Percentiles rank a stretch among this genome's conserved stretches.
phyloP scores from a whole-genome alignment of 2,797 vertebrate genomes.

The Discoglossus pictus region DNA sequence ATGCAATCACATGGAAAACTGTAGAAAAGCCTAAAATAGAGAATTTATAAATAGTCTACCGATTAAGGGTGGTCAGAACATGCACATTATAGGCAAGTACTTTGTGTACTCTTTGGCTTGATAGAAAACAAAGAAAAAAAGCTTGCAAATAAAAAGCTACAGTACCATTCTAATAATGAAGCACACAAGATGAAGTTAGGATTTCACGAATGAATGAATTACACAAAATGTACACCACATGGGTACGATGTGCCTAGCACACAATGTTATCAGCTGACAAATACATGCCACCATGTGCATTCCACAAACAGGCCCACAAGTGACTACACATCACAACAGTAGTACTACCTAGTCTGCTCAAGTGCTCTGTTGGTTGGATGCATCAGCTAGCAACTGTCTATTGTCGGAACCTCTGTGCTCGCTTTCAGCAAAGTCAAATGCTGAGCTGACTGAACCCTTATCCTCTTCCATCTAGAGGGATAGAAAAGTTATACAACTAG shows the following conservation, averaged over 20 bases:
- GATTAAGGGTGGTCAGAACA: too few species aligned
- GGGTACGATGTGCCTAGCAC: conserved; percentile 34
- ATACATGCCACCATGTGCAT: conserved; percentile 40
- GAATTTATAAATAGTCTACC: too few species aligned
- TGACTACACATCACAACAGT: conserved; percentile 55
- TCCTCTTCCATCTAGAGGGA: conserved; percentile 97
- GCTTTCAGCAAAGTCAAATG: conserved; percentile 98
- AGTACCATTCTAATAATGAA: conserved; percentile 4
- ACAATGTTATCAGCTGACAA: conserved; percentile 19
- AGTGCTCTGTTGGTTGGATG: conserved; percentile 75
- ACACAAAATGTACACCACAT: conserved; percentile 30
- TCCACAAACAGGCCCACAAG: conserved; percentile 51
- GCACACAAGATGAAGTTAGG: conserved; percentile 23
- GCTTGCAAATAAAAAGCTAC: conserved; percentile 14
- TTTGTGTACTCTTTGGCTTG: too few species aligned
- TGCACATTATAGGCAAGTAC: too few species aligned
- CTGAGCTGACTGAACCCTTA: conserved; percentile 95
- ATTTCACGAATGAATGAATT: conserved; percentile 29
- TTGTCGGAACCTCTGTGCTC: conserved; percentile 95
- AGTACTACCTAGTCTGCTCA: conserved; percentile 76
- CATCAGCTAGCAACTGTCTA: conserved; percentile 93
- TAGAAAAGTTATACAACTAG: conserved; percentile 79
- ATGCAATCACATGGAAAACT: too few species aligned
- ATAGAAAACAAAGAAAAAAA: not conserved
- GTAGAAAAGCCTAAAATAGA: too few species aligned